A percentile compares a stretch with the other conserved stretches of the same genome.
These are phyloP conservation scores for Orycteropus afer DNA, from an alignment of 2,113 vertebrate genomes.

Conservation along the genomic window DNA sequence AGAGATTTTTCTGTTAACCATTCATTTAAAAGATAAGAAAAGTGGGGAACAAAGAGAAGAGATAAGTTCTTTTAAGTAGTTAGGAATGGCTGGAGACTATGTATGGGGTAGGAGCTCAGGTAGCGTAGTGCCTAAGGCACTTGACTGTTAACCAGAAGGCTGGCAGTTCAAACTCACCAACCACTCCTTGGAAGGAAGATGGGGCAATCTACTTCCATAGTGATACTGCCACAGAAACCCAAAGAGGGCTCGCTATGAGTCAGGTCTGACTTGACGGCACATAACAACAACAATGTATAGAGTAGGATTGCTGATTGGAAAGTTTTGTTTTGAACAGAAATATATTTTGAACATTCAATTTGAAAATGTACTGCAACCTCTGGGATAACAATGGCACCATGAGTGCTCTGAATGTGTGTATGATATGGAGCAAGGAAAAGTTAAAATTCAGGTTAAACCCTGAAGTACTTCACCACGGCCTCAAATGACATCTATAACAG, in stretches of 20 bases:
- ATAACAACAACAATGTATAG: too few species aligned
- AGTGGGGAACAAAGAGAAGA: background rate
- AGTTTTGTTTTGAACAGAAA: background rate
- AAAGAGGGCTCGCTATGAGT: too few species aligned
- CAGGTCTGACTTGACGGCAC: too few species aligned
- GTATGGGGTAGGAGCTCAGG: background rate
- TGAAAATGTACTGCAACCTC: background rate
- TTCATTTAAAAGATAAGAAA: background rate
- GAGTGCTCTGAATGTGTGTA: background rate
- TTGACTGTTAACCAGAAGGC: too few species aligned
- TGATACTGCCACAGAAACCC: too few species aligned
- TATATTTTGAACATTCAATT: constrained; percentile 20
- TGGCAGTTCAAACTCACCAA: too few species aligned
- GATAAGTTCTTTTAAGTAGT: background rate
- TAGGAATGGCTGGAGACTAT: background rate
- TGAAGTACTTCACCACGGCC: background rate
- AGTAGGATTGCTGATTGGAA: too few species aligned
- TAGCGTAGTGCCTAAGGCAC: too few species aligned
- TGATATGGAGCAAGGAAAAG: background rate
- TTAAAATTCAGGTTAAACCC: background rate
- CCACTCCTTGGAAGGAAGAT: too few species aligned
- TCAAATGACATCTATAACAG: background rate
- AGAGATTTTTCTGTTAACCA: background rate
- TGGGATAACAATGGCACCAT: background rate
- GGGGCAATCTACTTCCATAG: too few species aligned